Evolutionary conservation across 2,797 vertebrate species (phyloP), one percentile per base, ranked within the genome.

Genomic region (Smutsia temminckii): DNA sequence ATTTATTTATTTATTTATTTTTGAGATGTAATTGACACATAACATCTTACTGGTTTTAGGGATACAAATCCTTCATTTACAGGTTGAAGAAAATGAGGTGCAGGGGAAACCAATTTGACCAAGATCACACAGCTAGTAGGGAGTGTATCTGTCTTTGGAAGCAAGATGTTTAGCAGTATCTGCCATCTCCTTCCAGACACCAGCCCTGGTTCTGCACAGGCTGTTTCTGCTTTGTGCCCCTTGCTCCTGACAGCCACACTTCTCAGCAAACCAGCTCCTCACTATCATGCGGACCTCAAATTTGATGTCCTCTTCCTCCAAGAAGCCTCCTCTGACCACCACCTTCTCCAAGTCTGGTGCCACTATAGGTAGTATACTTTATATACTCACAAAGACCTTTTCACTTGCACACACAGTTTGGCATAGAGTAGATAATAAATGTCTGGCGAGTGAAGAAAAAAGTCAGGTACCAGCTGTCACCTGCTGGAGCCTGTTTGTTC

Each of bases 11-110:
- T 66, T 71, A 69, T 49, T 46, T 66, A 59, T 51, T 89, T 59
- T 27, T 51, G 66, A 81, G 61, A n/a, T 68, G 57, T 34, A 78
- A 78, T 37, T 57, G 14, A 59, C 32, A 75, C 46, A 37, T 49
- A 68, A 68, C 61, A 57, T 21, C 40, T 3, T 57, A 77, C 69
- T 57, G 14, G 32, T 49, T 69, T 77, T 78, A 78, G 37, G 53
- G 83, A 12, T 89, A 89, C 79, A 77, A 51, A 21, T 63, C 46
- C 10, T 89, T 88, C 53, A 64, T 85, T 92, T 63, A 87, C n/a
- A 77, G 53, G 55, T 46, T 32, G 8, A 83, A 55, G 89, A 81
- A 88, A 87, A 34, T 64, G 51, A 85, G 29, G 49, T 57, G 25
- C 25, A 59, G 18, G 40, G 57, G 78, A 94, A 91, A 68, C 3